These are phyloP conservation scores for Rhizomys pruinosus DNA, from an alignment of 2,113 vertebrate species.

Conservation along the genomic window DNA sequence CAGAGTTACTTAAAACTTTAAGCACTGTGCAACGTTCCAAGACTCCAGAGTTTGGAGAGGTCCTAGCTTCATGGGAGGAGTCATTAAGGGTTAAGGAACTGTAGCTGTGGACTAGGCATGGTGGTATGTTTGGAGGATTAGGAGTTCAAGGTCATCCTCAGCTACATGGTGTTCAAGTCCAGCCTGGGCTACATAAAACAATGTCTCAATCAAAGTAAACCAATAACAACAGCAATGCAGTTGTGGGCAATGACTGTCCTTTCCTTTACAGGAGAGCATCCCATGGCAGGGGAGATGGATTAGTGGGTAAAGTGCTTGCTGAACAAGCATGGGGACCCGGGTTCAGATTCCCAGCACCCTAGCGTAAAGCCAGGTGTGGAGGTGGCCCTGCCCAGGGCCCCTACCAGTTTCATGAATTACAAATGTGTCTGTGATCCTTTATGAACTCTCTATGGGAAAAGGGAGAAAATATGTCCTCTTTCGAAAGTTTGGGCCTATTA, in stretches of 20 bases:
- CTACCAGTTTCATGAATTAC: neutral
- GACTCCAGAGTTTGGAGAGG: neutral
- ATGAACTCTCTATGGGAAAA: neutral
- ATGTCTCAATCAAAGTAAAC: neutral
- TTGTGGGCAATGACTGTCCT: fast-evolving
- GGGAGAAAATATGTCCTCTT: neutral
- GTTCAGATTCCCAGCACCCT: neutral
- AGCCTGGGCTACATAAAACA: neutral
- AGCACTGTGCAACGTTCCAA: neutral
- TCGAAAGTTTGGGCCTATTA: neutral
- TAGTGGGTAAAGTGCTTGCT: neutral
- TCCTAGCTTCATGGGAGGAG: neutral
- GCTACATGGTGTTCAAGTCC: neutral
- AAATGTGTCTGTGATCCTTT: neutral
- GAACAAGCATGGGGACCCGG: too few relatives aligned
- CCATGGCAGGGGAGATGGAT: neutral
- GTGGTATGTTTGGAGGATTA: neutral
- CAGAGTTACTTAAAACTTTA: conserved; percentile 3
- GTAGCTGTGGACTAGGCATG: neutral
- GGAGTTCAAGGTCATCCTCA: neutral
- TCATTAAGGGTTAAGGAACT: neutral
- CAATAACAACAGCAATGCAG: neutral
- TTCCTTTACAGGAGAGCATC: neutral
- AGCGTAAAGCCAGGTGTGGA: neutral
- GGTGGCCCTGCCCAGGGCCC: neutral